Conservation (phyloP, 2,888 invertebrate species). For the Synanthedon formicaeformis region DNA sequence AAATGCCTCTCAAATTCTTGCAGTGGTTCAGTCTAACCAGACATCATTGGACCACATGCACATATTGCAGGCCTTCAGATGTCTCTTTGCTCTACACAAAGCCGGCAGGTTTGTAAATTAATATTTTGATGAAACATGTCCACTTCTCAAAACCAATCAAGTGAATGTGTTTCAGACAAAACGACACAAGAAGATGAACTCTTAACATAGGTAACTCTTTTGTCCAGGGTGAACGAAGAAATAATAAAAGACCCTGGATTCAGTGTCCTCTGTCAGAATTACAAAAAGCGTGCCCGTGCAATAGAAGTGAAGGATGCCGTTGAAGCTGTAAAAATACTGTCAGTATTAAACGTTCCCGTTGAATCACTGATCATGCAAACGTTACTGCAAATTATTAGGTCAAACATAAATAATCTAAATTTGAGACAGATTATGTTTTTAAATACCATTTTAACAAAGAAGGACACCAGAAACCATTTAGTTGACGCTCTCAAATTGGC, state of each 20-base stretch:
- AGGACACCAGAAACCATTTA: slow-evolving; percentile 64
- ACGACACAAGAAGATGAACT: too few species aligned
- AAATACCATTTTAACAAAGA: slow-evolving; percentile 68
- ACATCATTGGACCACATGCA: slow-evolving; percentile 63
- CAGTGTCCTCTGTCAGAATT: slow-evolving; percentile 66
- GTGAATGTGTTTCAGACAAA: too few species aligned
- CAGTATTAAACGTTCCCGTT: slow-evolving; percentile 68
- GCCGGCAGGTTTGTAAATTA: slow-evolving; percentile 17
- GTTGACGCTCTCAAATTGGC: slow-evolving; percentile 75
- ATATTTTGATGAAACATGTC: not conserved
- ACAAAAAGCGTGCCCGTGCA: slow-evolving; percentile 65
- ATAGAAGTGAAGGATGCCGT: slow-evolving; percentile 68
- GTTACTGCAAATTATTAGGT: slow-evolving; percentile 73
- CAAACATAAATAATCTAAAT: slow-evolving; percentile 71
- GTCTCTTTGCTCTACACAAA: slow-evolving; percentile 69
- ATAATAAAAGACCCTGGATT: slow-evolving; percentile 69
- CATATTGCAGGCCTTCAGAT: slow-evolving; percentile 66
- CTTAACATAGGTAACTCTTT: not conserved
- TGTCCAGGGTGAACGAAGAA: slow-evolving; percentile 28
- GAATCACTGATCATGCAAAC: slow-evolving; percentile 72
- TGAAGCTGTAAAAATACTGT: slow-evolving; percentile 70
- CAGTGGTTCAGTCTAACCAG: slow-evolving; percentile 49
- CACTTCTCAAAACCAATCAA: too few species aligned
- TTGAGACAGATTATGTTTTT: slow-evolving; percentile 74
- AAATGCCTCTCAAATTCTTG: slow-evolving; percentile 49